Evolutionary conservation across 2,888 invertebrate species (phyloP), one percentile per base, ranked within the genome.

Genomic region (Agonum fuliginosum): DNA sequence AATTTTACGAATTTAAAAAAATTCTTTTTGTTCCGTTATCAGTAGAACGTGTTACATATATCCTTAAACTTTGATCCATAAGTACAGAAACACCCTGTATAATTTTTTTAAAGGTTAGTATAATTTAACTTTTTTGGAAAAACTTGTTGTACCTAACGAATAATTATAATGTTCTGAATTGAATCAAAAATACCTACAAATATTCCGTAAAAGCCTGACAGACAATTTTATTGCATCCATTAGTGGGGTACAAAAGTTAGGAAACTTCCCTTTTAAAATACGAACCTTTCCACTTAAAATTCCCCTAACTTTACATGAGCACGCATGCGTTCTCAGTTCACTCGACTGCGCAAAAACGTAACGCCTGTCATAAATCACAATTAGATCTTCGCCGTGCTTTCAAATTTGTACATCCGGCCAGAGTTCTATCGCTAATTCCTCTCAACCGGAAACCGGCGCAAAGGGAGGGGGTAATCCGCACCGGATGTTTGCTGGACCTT

Each of bases 401-500:
- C 48, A 48, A 48, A 48, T 48, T 48, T 48, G 48, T 48, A 48
- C 48, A 48, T 48, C 48, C 48, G n/a, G 54, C 12, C 54, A 10
- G 19, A 37, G 20, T n/a, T 22, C 48, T 22, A 24, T 24, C 24
- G 24, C 54, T 54, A 54, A 54, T 54, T 54, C 54, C 24, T 14
- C 22, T 12, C 54, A 27, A 24, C 17, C 65, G 65, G 65, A 37
- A 65, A 17, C 65, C 46, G 20, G 43, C 69, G 37, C 19, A 37
- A 69, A 22, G 41, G 12, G 37, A 22, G 10, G 17, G 70, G 70
- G 8, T 70, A 70, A 70, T 70, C 70, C 46, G 43, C 46, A 46
- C 70, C 70, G 70, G 70, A 70, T 70, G 70, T 70, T 70, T 70
- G 70, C 70, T 46, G 46, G 70, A 70, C 70, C 70, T 70, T 70